These are phyloP conservation scores for Ictidomys tridecemlineatus DNA, from an alignment of 2,113 vertebrate species.

Conservation along the genomic window DNA sequence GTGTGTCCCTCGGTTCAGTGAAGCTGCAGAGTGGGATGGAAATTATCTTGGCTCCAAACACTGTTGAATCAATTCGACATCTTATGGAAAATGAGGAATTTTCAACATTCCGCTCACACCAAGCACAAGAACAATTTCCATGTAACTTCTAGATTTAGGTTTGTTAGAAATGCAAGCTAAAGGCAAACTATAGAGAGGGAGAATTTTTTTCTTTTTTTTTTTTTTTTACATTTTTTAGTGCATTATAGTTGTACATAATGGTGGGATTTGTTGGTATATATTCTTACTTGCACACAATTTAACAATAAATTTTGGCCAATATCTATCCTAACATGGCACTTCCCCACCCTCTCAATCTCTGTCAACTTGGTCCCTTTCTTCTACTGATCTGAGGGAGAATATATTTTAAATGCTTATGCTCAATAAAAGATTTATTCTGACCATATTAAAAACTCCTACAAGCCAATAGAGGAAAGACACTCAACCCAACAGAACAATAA, in stretches of 20 bases:
- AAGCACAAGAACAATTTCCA: neutral
- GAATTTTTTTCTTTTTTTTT: too few species aligned
- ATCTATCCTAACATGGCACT: too few species aligned
- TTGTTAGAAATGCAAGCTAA: neutral
- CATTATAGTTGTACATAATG: too few species aligned
- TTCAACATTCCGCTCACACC: neutral
- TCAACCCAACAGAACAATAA: neutral
- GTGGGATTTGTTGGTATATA: too few species aligned
- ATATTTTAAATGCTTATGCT: neutral
- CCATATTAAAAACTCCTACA: neutral
- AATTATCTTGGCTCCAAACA: neutral
- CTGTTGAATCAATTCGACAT: neutral
- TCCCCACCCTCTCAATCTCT: too few species aligned
- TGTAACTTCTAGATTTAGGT: neutral
- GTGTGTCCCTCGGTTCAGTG: neutral
- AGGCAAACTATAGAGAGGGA: neutral
- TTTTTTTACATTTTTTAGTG: too few species aligned
- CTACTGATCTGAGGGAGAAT: neutral
- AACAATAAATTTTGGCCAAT: too few species aligned
- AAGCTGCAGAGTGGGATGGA: neutral
- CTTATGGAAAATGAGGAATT: neutral
- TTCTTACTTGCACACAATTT: too few species aligned
- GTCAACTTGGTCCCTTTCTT: too few species aligned
- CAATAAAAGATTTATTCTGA: neutral
- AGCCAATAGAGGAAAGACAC: neutral